Conservation (phyloP, 2,797 vertebrate species). For the Taeniopygia guttata region DNA sequence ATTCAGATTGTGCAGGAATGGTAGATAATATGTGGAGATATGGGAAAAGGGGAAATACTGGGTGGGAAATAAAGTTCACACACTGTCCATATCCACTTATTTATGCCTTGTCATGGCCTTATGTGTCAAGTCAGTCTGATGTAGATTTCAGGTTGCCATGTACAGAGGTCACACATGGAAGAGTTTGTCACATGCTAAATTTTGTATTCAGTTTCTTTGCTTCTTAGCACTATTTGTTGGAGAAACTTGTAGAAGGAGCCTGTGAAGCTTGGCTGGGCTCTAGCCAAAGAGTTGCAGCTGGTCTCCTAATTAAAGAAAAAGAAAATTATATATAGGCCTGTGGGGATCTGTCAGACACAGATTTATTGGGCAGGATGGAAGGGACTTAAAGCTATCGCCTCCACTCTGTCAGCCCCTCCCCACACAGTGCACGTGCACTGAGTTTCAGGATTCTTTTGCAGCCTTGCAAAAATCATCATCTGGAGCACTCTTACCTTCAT, state of each 20-base stretch:
- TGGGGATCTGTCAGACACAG: constrained; percentile 33
- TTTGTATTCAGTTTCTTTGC: constrained; percentile 19
- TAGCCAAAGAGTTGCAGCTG: constrained; percentile 51
- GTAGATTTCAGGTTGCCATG: constrained; percentile 45
- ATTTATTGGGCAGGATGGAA: constrained; percentile 59
- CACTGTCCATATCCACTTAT: background rate
- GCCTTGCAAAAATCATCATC: background rate
- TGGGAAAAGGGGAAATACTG: background rate
- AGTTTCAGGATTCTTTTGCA: background rate
- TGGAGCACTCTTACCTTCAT: background rate
- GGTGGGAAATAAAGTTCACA: background rate
- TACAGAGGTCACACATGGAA: constrained; percentile 54
- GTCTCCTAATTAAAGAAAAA: constrained; percentile 48
- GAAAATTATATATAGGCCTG: constrained; percentile 26
- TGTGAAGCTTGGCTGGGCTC: constrained; percentile 23
- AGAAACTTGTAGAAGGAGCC: background rate
- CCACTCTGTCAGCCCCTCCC: background rate
- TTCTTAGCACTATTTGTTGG: background rate
- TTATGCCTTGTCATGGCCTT: background rate
- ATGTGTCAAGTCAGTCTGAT: background rate
- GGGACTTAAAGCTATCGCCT: background rate
- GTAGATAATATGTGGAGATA: background rate
- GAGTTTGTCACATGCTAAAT: constrained; percentile 33
- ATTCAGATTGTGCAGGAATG: background rate
- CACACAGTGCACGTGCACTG: background rate